Evolutionary conservation across 2,888 invertebrate species (phyloP), one percentile per base, ranked within the genome.

Genomic region (Zhengitettix transpicula): DNA sequence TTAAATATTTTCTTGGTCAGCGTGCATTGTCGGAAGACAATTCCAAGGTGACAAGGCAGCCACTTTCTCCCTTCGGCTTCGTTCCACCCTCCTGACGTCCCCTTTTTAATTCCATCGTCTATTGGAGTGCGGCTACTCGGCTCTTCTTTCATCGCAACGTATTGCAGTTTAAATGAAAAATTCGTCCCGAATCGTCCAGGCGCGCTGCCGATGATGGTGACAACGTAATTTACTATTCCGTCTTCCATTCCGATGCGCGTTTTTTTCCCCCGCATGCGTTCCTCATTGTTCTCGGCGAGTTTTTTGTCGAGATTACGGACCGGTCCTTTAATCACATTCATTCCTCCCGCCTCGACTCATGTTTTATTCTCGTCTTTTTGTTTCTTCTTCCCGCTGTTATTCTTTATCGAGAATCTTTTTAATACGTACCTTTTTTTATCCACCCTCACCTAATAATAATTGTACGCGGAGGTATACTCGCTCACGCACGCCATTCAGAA

Each of bases 351-450:
- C 44, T 51, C 52, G n/a, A 40, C 28, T 28, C 28, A 28, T 28
- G 28, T 28, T 17, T 16, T 40, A n/a, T 12, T 54, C 55, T 42
- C 44, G 51, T 41, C 58, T 42, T 54, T 55, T n/a, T 44, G 59
- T 17, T 44, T 59, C 52, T 47, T 52, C 58, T 40, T 60, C 52
- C 51, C 58, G 47, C 59, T 60, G 60, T 57, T 63, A 52, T 61
- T 63, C 58, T 59, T 61, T 57, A 59, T 60, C 60, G 55, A 63
- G 57, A 61, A 63, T 63, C 59, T 63, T 61, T 61, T 61, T 61
- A 61, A 63, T 61, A 40, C 55, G 61, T 59, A 61, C 60, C 61
- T 42, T 58, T 60, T 59, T 63, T 62, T 55, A 55, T 62, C 58
- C 59, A 55, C 62, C 56, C 60, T 57, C 62, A 54, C 63, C 52